Conservation (phyloP, 30 jellyfish, hydroid and myxozoan species). For the Mastigias papua region DNA sequence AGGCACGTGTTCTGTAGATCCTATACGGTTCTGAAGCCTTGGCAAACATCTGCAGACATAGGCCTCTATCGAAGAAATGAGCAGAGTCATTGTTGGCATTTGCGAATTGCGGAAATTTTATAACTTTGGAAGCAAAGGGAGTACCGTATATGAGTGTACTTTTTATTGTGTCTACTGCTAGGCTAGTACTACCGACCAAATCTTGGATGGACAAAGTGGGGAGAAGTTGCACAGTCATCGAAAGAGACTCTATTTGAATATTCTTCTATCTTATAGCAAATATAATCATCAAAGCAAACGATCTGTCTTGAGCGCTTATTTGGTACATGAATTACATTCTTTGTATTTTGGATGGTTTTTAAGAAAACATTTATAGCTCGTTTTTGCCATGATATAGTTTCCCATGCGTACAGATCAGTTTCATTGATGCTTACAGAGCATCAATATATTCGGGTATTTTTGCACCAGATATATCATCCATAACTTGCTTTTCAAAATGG, state of each 20-base stretch:
- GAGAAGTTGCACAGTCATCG: too few relatives aligned
- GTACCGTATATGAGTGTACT: not conserved
- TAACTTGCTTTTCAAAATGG: slow-evolving; percentile 73
- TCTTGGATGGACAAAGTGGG: too few relatives aligned
- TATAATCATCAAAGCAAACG: too few relatives aligned
- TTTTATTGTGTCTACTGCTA: not conserved
- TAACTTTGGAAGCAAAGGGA: not conserved
- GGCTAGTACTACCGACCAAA: too few relatives aligned
- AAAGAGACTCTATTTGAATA: too few relatives aligned
- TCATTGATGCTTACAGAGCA: slow-evolving; percentile 74
- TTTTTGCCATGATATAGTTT: not conserved
- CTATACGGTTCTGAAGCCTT: not conserved
- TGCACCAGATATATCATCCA: slow-evolving; percentile 17
- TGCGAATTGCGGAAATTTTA: too few relatives aligned
- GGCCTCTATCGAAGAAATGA: not conserved
- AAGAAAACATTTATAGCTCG: too few relatives aligned
- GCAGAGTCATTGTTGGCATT: too few relatives aligned
- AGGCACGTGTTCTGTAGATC: not conserved
- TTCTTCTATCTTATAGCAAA: too few relatives aligned
- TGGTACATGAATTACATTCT: too few relatives aligned
- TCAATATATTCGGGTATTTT: slow-evolving; percentile 48
- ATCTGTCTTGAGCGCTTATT: too few relatives aligned
- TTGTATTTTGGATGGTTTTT: not conserved
- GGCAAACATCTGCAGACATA: not conserved
- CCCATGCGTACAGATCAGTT: not conserved